Evolutionary conservation across 2,113 vertebrate species (phyloP).

Genomic region (Siniperca chuatsi): DNA sequence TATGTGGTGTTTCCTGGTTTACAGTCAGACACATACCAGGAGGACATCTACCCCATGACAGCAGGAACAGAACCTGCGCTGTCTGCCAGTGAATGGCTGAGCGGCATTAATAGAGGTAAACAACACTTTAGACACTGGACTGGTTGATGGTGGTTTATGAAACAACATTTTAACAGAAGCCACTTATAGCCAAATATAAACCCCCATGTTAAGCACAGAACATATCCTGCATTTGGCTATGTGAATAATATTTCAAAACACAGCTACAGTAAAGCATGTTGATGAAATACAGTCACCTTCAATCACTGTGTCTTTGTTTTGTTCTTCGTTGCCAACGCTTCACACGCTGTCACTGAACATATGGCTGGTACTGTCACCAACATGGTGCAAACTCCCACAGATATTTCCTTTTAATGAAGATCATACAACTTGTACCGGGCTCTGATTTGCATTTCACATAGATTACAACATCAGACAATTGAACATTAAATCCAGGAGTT

Average conservation of each 20-base stretch:
- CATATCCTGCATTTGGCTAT: neutral
- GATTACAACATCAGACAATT: neutral
- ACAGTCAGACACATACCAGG: conserved; percentile 98
- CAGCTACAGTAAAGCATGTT: neutral
- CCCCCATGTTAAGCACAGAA: neutral
- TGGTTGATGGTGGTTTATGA: neutral
- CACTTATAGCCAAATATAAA: conserved; percentile 8
- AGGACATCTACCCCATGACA: conserved; percentile 99
- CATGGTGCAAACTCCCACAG: neutral
- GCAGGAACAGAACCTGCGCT: conserved; percentile 93
- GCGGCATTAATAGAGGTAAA: conserved; percentile 93
- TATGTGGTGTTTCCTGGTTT: conserved; percentile 53
- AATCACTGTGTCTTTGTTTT: neutral
- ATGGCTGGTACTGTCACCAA: conserved; percentile 4
- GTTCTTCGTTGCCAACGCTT: neutral
- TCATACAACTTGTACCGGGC: neutral
- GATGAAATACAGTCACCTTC: neutral
- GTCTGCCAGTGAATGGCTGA: conserved; percentile 93
- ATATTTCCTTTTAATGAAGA: conserved; percentile 5
- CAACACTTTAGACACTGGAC: neutral
- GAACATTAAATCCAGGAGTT: neutral
- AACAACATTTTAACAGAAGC: neutral
- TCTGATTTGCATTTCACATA: neutral
- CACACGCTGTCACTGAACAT: neutral
- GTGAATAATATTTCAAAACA: neutral